These are phyloP conservation scores for Gymnocephalus cernua DNA, from an alignment of 2,113 vertebrate genomes.

Conservation along the genomic window DNA sequence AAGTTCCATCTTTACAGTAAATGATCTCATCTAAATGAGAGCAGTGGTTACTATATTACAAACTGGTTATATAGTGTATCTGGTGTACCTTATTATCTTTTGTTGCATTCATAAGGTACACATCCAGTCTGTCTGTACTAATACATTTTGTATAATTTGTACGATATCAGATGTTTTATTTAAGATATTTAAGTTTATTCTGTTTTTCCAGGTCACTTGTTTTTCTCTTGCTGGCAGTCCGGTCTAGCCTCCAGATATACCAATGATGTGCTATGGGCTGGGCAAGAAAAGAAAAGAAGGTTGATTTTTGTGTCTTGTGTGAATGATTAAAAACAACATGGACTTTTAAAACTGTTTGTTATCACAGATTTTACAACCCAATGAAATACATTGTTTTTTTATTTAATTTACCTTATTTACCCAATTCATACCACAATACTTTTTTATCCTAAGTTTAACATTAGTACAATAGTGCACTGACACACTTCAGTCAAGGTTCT, in stretches of 20 bases:
- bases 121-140: too few relatives aligned
- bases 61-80: too few relatives aligned
- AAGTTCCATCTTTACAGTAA: neutral
- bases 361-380: neutral
- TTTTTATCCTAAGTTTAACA: neutral
- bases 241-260: neutral
- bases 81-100: neutral
- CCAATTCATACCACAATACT: too few relatives aligned
- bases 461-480: neutral
- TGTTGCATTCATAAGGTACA: neutral
- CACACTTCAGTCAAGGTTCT: neutral
- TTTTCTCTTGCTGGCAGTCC: neutral
- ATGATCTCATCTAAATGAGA: neutral
- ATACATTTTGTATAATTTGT: neutral
- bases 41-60: neutral
- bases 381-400: neutral
- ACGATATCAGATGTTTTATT: neutral
- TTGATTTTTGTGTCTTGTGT: neutral
- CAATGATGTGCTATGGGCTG: neutral
- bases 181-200: neutral
- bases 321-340: neutral
- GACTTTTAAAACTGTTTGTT: neutral
- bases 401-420: neutral
- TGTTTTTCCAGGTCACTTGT: neutral
- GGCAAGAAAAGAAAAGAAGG: neutral